phyloP scores from a whole-genome alignment of 1,140 invertebrate species.

The Dendrolimus punctatus region DNA sequence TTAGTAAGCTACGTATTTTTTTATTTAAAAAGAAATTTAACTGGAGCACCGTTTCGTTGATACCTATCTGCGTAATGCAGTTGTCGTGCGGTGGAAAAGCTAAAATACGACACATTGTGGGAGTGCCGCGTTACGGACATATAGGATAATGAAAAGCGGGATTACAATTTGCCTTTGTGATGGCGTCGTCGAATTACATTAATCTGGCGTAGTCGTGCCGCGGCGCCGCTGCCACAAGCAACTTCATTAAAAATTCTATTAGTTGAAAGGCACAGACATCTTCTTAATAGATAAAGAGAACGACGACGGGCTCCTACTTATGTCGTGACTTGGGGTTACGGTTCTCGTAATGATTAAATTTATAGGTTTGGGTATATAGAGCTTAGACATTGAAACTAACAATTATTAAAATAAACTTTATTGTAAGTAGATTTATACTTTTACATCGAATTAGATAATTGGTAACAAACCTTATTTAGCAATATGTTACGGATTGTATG shows the following conservation, averaged over 20 bases:
- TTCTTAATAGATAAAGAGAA: slow-evolving; percentile 63
- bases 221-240: slow-evolving; percentile 47
- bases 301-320: slow-evolving; percentile 24
- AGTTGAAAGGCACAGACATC: slow-evolving; percentile 60
- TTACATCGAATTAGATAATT: no score
- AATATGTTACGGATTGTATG: no score
- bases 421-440: no score
- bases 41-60: slow-evolving; percentile 8
- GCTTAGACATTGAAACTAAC: no score
- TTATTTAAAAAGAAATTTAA: slow-evolving; percentile 22
- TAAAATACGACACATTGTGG: slow-evolving; percentile 50
- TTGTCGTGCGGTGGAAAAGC: slow-evolving; percentile 20
- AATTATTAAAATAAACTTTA: no score
- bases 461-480: no score
- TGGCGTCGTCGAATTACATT: slow-evolving; percentile 67
- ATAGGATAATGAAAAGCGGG: slow-evolving; percentile 57
- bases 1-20: slow-evolving; percentile 29
- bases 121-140: slow-evolving; percentile 47
- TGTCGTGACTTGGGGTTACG: slow-evolving; percentile 19
- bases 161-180: slow-evolving; percentile 71
- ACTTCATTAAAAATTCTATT: slow-evolving; percentile 71
- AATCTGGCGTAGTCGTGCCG: slow-evolving; percentile 58
- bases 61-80: slow-evolving; percentile 14
- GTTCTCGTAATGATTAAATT: slow-evolving; percentile 7
- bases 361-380: neutral